Evolutionary conservation across 2,797 vertebrate genomes (phyloP), one percentile per base, ranked within the genome.

Genomic region (Parauchenoglanis punctatus): DNA sequence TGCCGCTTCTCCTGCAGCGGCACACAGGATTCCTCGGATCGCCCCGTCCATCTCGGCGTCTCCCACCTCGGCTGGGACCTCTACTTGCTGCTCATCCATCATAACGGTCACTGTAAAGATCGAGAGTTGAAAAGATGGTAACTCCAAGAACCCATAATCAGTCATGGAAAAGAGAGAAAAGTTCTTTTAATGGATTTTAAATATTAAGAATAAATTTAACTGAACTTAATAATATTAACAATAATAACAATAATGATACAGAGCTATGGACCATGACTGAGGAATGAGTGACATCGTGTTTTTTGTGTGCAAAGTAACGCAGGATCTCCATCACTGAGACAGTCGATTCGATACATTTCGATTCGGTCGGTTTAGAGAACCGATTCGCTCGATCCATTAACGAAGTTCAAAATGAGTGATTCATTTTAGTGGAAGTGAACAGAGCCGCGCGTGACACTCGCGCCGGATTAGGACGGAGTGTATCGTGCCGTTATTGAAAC

Each of bases 21-120:
- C 75, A 4, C 91, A 88, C 56, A 91, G 83, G 65, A 92, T 85
- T 25, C 89, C 90, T 11, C 90, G 84, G 46, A 92, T 84, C 31
- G 91, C 85, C n/a, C 86, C 89, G 11, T 87, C 89, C 56, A 92
- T 85, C 28, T 91, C 91, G 0, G 88, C 86, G 56, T 93, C 91
- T 46, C 89, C 91, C 25, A 88, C 85, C 1, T 89, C 56, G 4
- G 89, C 31, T 23, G 86, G 46, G 68, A 56, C 73, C 72, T 92
- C 90, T 10, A 90, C 81, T 35, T 93, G 92, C 31, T 85, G 90
- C 0, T 94, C 92, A 35, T 94, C 94, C 89, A 94, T 89, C 1
- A 86, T 73, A 44, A 94, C 92, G 49, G 94, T 93, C 77, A 95
- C 95, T 95, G 59, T 17, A 20, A 54, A 8, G n/a, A 82, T 23